Base-by-base conservation (phyloP, 2,888 invertebrate species). In the Trichopoda pennipes region DNA sequence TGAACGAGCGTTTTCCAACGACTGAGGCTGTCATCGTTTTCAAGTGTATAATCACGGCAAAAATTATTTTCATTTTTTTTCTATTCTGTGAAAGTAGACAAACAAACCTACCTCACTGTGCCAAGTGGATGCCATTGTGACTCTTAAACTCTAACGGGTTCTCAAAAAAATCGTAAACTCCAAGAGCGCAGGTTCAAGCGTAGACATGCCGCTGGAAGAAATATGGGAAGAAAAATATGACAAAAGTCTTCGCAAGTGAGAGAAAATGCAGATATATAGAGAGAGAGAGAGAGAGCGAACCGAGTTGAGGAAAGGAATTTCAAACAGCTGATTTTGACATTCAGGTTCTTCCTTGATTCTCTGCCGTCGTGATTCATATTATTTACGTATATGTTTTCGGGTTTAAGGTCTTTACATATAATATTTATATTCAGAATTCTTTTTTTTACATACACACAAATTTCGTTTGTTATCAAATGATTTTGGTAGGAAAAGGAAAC, bases 1-100 rank as follows among this genome's bases (percentile, higher is more conserved):
- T 88, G 87, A 86, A 87, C 89, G 89, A 89, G 87, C 86, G 87
- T 85, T 87, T 88, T 87, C 88, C 88, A 88, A 88, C 88, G 89
- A 89, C 89, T 89, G 86, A 89, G 87, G 86, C 73, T 78, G 72
- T 51, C 74, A 77, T 74, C 72, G 78, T 66, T 78, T 79, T 82
- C 66, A 79, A 79, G 79, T 76, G 69, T 75, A 74, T 69, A 55
- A 79, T 28, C 79, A 73, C 61, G 49, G 61, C 60, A 68, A 44
- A 53, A 61, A 21, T 12, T 68, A 21, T 47, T 68, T 68, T 28
- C 1, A 32, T 56, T 70, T 38, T 10, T 23, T 35, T 12, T 38
- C 42, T 19, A 32, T 51, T 19, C 16, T 3, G 21, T n/a, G 32
- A 35, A 28, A 32, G n/a, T 23, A 12, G 9, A 56, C 60, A 51